phyloP scores from a whole-genome alignment of 2,113 vertebrate species.

The Alosa alosa region DNA sequence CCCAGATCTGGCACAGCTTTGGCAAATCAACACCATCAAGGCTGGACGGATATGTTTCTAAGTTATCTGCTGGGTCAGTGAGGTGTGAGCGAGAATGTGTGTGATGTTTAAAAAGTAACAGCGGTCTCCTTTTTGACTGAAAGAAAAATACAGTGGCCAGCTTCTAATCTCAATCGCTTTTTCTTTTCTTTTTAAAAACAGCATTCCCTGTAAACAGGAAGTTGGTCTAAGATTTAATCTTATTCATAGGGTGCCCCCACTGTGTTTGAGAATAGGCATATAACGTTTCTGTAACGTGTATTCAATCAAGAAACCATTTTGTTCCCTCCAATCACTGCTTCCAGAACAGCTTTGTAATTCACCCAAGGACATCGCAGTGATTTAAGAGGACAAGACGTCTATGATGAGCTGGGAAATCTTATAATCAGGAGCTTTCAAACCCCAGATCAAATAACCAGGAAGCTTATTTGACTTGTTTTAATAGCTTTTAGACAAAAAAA shows the following conservation, averaged over 20 bases:
- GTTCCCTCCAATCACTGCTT: background rate
- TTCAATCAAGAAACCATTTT: slow-evolving; percentile 3
- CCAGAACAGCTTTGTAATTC: slow-evolving; percentile 14
- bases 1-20: background rate
- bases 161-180: background rate
- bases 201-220: background rate
- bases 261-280: background rate
- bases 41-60: background rate
- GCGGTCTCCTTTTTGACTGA: background rate
- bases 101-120: too few relatives aligned
- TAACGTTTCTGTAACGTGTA: background rate
- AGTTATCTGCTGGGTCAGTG: background rate
- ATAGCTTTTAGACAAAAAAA: background rate
- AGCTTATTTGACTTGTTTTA: background rate
- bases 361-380: slow-evolving; percentile 6
- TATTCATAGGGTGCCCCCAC: background rate
- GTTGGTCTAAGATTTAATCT: background rate
- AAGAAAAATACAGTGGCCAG: background rate
- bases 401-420: slow-evolving; percentile 12
- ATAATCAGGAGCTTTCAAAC: background rate
- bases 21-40: background rate
- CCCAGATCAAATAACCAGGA: slow-evolving; percentile 15
- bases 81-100: background rate
- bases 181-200: background rate
- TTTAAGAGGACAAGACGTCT: background rate